A percentile compares a stretch with the other conserved stretches of the same genome.
phyloP scores from a whole-genome alignment of 2,113 vertebrate genomes.

The Hippopotamus amphibius region DNA sequence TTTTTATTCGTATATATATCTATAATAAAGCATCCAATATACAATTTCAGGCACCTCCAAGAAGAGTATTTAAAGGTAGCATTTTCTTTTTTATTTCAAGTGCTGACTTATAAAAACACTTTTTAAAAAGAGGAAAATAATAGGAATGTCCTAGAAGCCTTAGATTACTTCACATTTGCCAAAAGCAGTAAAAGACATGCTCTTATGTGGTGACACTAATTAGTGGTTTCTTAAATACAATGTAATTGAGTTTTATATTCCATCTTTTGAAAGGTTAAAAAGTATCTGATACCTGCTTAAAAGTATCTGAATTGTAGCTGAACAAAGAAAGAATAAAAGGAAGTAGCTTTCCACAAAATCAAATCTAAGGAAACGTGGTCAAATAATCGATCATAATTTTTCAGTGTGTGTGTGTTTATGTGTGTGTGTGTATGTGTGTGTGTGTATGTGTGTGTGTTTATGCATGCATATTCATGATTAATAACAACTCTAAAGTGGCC shows the following conservation, averaged over 20 bases:
- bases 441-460: background rate
- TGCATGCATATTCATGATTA: background rate
- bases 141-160: background rate
- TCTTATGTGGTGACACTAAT: background rate
- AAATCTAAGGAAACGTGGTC: background rate
- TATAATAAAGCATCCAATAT: background rate
- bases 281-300: background rate
- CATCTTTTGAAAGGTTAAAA: background rate
- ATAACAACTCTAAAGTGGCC: background rate
- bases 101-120: background rate
- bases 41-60: background rate
- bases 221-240: constrained; percentile 11
- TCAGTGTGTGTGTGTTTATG: background rate
- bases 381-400: background rate
- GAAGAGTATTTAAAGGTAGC: background rate
- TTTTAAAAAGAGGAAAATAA: background rate
- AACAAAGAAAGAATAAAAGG: background rate
- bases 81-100: background rate
- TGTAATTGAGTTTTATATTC: constrained; percentile 20
- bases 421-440: background rate
- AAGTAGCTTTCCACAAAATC: background rate
- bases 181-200: background rate
- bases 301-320: background rate
- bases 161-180: background rate
- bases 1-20: background rate